Conservation (phyloP, 2,113 vertebrate species). For the Prolemur simus region DNA sequence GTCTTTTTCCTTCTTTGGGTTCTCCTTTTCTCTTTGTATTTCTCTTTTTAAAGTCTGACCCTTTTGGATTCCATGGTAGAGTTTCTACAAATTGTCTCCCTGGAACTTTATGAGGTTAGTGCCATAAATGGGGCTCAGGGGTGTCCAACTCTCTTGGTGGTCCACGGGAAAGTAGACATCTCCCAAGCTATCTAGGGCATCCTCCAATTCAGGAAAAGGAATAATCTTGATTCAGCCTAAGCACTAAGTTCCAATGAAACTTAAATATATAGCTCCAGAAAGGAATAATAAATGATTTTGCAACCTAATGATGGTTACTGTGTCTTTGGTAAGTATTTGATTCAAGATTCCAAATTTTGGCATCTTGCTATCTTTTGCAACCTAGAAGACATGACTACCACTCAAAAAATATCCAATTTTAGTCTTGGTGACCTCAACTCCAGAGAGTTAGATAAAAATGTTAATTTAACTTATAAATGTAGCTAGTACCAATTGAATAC, state of each 20-base stretch:
- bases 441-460: not conserved
- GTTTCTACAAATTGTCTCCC: not conserved
- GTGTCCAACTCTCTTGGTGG: not conserved
- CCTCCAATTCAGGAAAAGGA: not conserved
- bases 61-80: not conserved
- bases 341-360: not conserved
- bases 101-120: not conserved
- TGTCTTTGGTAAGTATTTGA: not conserved
- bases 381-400: not conserved
- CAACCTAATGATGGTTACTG: not conserved
- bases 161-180: not conserved
- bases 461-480: not conserved
- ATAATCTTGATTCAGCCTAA: not conserved
- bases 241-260: not conserved
- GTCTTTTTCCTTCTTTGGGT: not conserved
- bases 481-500: not conserved
- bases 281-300: not conserved
- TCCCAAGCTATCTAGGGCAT: not conserved
- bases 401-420: not conserved
- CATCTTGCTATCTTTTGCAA: not conserved
- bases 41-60: not conserved
- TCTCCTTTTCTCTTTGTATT: not conserved
- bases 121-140: not conserved
- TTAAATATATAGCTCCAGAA: not conserved
- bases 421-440: not conserved